phyloP scores from a whole-genome alignment of 2,888 invertebrate genomes.

The Thecophora atra region DNA sequence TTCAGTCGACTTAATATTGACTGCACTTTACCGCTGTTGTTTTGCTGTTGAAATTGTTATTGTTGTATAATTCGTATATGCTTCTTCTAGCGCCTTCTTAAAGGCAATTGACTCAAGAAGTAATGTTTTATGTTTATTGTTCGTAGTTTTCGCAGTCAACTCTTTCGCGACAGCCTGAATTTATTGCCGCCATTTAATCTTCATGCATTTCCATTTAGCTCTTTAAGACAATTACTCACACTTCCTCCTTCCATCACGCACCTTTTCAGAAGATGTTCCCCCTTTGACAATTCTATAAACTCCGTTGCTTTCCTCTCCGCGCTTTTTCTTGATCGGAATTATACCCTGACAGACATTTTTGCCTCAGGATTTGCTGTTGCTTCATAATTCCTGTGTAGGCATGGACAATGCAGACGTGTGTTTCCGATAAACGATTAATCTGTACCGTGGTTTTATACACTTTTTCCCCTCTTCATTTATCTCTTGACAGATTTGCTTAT shows the following conservation, averaged over 20 bases:
- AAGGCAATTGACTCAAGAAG: no score
- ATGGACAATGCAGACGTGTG: background rate
- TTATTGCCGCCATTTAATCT: constrained; percentile 25
- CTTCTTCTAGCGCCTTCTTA: no score
- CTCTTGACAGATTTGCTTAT: constrained; percentile 4
- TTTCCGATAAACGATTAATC: constrained; percentile 9
- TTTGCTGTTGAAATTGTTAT: constrained; percentile 9
- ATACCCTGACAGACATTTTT: background rate
- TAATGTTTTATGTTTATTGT: no score
- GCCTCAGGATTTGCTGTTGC: background rate
- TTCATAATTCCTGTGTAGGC: background rate
- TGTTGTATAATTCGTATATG: no score
- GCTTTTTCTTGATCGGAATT: background rate
- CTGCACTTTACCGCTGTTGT: constrained; percentile 47
- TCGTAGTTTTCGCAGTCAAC: no score
- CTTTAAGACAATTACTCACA: constrained; percentile 34
- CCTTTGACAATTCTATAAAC: no score
- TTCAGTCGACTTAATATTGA: constrained; percentile 18
- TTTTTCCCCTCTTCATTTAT: background rate
- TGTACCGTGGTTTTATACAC: background rate
- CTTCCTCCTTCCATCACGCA: background rate
- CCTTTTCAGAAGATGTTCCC: background rate
- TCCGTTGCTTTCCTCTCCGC: no score
- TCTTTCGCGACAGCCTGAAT: constrained; percentile 12
- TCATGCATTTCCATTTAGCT: constrained; percentile 16